A percentile compares a stretch with the other conserved stretches of the same genome.
Evolutionary conservation across 2,888 invertebrate species (phyloP).

Genomic region (Pristionchus japonicus): DNA sequence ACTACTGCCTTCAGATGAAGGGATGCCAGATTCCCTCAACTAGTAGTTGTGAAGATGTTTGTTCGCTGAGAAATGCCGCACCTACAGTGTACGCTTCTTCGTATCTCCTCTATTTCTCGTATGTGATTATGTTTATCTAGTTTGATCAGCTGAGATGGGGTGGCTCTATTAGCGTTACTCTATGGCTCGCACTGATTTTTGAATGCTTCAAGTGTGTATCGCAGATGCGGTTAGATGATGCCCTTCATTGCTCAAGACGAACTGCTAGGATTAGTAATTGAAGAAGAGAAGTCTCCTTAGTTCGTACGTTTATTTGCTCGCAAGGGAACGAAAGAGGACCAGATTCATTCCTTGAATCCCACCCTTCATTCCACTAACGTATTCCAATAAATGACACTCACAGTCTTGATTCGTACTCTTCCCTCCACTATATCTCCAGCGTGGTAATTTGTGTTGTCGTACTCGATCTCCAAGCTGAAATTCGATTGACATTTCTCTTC

Average conservation of each 20-base stretch:
- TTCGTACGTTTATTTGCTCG: neutral
- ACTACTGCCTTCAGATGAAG: neutral
- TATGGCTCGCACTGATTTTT: neutral
- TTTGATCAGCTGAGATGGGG: too few relatives aligned
- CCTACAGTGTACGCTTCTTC: neutral
- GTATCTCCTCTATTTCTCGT: neutral
- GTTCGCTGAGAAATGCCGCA: neutral
- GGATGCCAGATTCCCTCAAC: neutral
- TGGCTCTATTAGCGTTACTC: too few relatives aligned
- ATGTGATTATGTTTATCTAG: neutral
- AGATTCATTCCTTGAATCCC: neutral
- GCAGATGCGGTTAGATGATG: neutral
- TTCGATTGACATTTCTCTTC: neutral
- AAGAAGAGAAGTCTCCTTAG: neutral
- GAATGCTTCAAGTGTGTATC: neutral
- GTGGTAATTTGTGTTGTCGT: neutral
- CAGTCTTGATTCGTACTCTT: neutral
- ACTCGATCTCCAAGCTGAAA: constrained; percentile 35
- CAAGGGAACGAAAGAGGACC: neutral
- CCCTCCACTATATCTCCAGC: constrained; percentile 37
- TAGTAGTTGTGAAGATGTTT: neutral
- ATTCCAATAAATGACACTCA: neutral
- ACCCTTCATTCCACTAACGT: neutral
- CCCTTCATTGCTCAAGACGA: neutral
- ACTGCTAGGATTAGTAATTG: neutral